These are phyloP conservation scores for Samia ricini DNA, from an alignment of 1,140 invertebrate species.

Conservation along the genomic window DNA sequence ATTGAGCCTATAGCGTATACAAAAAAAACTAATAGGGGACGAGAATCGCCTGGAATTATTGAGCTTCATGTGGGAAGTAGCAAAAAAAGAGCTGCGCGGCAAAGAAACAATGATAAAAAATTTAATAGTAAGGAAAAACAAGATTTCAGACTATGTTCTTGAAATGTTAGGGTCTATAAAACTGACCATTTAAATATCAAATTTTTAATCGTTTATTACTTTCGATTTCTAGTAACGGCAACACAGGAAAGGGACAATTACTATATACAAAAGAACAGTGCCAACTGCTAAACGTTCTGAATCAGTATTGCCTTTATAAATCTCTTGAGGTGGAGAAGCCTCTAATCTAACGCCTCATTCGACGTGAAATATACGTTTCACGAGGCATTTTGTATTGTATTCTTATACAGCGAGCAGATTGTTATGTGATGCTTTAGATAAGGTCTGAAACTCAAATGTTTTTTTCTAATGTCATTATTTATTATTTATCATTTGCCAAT, in stretches of 20 bases:
- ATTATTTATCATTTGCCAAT: not conserved
- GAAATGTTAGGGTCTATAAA: too few species aligned
- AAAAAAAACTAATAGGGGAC: too few species aligned
- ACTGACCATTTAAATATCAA: not conserved
- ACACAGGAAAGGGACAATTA: not conserved
- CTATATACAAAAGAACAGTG: not conserved
- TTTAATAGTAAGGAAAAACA: too few species aligned
- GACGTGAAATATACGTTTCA: constrained; percentile 50
- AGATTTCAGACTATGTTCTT: too few species aligned
- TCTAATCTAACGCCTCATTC: constrained; percentile 58
- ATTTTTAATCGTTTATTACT: not conserved
- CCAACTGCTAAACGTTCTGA: constrained; percentile 28
- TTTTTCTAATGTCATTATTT: not conserved
- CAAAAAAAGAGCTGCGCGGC: too few species aligned
- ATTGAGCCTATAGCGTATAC: too few species aligned
- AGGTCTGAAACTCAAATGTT: not conserved
- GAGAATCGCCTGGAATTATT: too few species aligned
- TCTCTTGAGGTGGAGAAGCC: constrained; percentile 44
- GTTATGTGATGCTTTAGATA: constrained; percentile 13
- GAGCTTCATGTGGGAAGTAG: too few species aligned
- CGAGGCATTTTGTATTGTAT: constrained; percentile 45
- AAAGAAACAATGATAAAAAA: too few species aligned
- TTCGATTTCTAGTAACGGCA: not conserved
- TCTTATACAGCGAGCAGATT: constrained; percentile 28
- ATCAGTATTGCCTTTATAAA: constrained; percentile 61